Conservation (phyloP, 1,140 invertebrate species). For the Babylonia areolata region DNA sequence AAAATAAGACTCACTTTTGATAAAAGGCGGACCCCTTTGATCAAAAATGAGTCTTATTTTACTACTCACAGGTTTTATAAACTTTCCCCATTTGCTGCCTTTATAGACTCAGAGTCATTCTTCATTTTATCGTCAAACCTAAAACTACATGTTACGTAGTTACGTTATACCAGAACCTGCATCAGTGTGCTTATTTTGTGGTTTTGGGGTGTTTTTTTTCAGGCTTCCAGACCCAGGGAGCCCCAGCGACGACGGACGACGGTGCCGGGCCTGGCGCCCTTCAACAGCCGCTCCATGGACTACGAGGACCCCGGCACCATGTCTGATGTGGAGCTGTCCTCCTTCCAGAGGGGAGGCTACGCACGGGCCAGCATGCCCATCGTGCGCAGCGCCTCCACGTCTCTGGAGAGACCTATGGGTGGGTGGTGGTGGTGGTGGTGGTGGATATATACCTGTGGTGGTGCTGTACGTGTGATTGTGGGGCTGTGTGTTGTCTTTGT, state of each 20-base stretch:
- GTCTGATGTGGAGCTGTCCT: slow-evolving; percentile 95
- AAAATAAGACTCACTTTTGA: no score
- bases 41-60: no score
- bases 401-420: slow-evolving; percentile 84
- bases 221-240: slow-evolving; percentile 62
- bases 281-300: slow-evolving; percentile 54
- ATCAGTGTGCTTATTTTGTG: background rate
- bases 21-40: no score
- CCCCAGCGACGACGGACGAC: slow-evolving; percentile 59
- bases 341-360: slow-evolving; percentile 89
- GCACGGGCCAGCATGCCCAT: slow-evolving; percentile 94
- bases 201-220: slow-evolving; percentile 31
- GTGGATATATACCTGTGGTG: no score
- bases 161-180: no score
- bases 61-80: no score
- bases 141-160: no score
- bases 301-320: slow-evolving; percentile 98
- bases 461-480: background rate
- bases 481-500: background rate
- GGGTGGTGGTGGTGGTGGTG: background rate
- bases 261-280: slow-evolving; percentile 60
- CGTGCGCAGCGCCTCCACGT: slow-evolving; percentile 95
- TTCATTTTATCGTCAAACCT: no score
- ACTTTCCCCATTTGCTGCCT: no score
- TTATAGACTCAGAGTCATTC: no score